Conservation (phyloP, 1,140 invertebrate genomes). For the Sinella curviseta region DNA sequence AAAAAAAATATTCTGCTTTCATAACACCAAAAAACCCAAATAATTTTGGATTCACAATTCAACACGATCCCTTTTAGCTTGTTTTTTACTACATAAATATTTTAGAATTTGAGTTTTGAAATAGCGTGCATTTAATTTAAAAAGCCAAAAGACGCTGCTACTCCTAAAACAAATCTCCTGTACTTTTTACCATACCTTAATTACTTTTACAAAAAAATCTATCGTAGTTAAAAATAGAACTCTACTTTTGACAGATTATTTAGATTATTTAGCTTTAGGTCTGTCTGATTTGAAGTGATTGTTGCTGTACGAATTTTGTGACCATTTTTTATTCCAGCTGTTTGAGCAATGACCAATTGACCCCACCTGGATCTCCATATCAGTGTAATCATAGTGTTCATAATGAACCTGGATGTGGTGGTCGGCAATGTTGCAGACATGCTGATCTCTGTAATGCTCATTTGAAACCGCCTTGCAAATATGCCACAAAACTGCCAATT, state of each 20-base stretch:
- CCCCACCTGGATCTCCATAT: background rate
- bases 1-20: background rate
- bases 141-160: background rate
- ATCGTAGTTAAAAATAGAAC: background rate
- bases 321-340: constrained; percentile 43
- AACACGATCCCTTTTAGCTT: background rate
- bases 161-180: no score
- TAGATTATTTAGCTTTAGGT: background rate
- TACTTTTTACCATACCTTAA: no score
- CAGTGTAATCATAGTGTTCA: constrained; percentile 19
- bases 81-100: background rate
- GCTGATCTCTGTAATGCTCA: constrained; percentile 64
- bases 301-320: constrained; percentile 19
- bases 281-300: background rate
- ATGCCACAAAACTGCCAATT: constrained; percentile 31
- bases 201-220: background rate
- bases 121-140: background rate
- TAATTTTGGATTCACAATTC: background rate
- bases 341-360: background rate
- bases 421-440: constrained; percentile 65
- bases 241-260: background rate
- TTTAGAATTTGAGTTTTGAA: background rate
- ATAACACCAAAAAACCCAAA: background rate
- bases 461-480: constrained; percentile 55
- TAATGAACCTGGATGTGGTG: constrained; percentile 48